A percentile compares a stretch with the other conserved stretches of the same genome.
phyloP scores from a whole-genome alignment of 2,797 vertebrate genomes.

The Crocodylus rhombifer region DNA sequence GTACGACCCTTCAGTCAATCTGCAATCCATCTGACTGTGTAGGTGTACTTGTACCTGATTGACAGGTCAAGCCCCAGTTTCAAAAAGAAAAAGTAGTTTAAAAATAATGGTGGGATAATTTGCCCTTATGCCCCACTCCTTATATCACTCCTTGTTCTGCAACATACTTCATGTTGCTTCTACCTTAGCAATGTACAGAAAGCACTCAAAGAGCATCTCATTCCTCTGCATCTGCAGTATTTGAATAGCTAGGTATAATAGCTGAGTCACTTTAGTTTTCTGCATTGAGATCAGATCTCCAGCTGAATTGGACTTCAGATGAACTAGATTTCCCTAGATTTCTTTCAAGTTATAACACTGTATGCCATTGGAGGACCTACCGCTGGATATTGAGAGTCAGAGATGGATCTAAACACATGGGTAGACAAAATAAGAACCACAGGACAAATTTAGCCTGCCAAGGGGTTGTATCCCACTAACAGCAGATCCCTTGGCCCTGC shows the following conservation, averaged over 20 bases:
- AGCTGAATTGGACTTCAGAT: not conserved
- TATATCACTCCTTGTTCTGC: not conserved
- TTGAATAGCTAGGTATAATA: not conserved
- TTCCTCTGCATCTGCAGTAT: not conserved
- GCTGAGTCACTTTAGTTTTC: not conserved
- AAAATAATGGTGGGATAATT: not conserved
- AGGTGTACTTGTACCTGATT: too few relatives aligned
- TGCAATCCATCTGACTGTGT: too few relatives aligned
- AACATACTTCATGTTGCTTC: not conserved
- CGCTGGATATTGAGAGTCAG: too few relatives aligned
- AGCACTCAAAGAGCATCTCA: not conserved
- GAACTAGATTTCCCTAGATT: too few relatives aligned
- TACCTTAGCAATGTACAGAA: not conserved
- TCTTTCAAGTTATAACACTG: not conserved
- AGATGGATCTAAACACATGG: not conserved
- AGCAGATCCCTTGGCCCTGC: too few relatives aligned
- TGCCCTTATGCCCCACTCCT: not conserved
- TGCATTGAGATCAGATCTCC: not conserved
- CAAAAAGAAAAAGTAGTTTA: not conserved
- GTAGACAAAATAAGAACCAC: too few relatives aligned
- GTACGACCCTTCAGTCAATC: too few relatives aligned
- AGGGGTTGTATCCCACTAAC: too few relatives aligned
- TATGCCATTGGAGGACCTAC: not conserved
- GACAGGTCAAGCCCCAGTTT: not conserved
- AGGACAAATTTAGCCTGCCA: too few relatives aligned